A percentile compares a stretch with the other conserved stretches of the same genome.
phyloP scores from a whole-genome alignment of 1,140 invertebrate genomes.

The Drosophila ananassae region DNA sequence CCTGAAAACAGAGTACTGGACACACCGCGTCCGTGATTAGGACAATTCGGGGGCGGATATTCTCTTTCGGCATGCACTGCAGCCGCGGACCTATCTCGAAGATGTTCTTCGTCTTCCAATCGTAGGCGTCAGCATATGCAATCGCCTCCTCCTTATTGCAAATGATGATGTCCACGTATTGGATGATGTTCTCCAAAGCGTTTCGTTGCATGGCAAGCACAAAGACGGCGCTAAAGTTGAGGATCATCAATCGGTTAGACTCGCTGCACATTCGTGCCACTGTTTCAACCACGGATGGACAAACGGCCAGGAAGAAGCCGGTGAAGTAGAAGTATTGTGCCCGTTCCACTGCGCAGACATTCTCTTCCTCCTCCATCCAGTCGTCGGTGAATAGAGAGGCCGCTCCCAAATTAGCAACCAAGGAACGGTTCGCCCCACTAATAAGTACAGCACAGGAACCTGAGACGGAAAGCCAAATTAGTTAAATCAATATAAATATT shows the following conservation, averaged over 20 bases:
- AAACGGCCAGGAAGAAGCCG: slow-evolving; percentile 65
- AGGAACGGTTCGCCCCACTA: slow-evolving; percentile 36
- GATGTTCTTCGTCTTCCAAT: slow-evolving; percentile 54
- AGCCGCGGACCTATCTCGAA: slow-evolving; percentile 53
- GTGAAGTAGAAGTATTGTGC: slow-evolving; percentile 54
- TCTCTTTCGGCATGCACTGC: slow-evolving; percentile 46
- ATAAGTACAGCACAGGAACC: slow-evolving; percentile 95
- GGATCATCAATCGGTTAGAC: slow-evolving; percentile 25
- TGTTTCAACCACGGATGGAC: slow-evolving; percentile 12
- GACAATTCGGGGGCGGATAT: slow-evolving; percentile 31
- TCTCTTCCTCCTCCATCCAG: slow-evolving; percentile 53
- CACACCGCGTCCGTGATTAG: slow-evolving; percentile 51
- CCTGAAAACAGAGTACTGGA: slow-evolving; percentile 56
- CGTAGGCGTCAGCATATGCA: slow-evolving; percentile 26
- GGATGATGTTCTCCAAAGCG: slow-evolving; percentile 25
- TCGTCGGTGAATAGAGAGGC: slow-evolving; percentile 49
- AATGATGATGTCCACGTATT: slow-evolving; percentile 54
- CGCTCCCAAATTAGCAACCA: slow-evolving; percentile 67
- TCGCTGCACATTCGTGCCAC: slow-evolving; percentile 27
- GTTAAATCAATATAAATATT: too few species aligned
- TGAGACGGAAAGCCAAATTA: not conserved
- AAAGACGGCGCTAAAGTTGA: slow-evolving; percentile 67
- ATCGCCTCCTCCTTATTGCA: slow-evolving; percentile 62
- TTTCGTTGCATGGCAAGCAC: slow-evolving; percentile 46
- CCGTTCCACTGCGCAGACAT: slow-evolving; percentile 40